Conservation (phyloP, 2,113 vertebrate species). For the Glaucomys volans region DNA sequence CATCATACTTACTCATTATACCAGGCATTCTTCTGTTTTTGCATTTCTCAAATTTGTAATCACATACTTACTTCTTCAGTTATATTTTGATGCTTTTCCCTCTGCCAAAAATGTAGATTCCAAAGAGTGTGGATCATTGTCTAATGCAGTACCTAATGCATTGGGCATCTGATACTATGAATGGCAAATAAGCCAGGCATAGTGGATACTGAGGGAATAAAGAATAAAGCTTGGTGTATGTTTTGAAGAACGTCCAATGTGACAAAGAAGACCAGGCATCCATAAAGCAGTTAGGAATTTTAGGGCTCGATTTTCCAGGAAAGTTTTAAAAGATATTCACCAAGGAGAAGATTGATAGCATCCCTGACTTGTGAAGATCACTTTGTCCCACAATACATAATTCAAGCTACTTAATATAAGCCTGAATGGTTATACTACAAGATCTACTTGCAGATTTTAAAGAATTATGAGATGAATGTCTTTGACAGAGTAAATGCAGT, state of each 20-base stretch:
- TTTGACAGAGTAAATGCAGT: slow-evolving; percentile 27
- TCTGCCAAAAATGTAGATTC: not conserved
- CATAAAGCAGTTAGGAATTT: not conserved
- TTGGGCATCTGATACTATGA: not conserved
- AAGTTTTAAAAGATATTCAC: slow-evolving; percentile 26
- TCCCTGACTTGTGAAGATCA: slow-evolving; percentile 28
- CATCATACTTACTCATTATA: not conserved
- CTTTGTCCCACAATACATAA: slow-evolving; percentile 32
- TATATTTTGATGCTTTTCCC: not conserved
- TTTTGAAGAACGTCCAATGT: not conserved
- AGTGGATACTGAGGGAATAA: too few species aligned
- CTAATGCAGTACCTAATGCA: not conserved
- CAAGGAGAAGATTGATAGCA: not conserved
- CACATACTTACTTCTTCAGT: not conserved
- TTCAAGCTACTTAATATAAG: slow-evolving; percentile 21
- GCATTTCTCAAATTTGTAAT: not conserved
- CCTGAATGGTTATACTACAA: not conserved
- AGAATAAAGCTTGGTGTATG: not conserved
- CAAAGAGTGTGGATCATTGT: not conserved
- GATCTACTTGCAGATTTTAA: slow-evolving; percentile 31
- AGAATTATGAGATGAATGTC: slow-evolving; percentile 50
- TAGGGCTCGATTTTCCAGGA: not conserved
- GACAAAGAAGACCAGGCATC: not conserved
- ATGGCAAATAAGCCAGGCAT: not conserved
- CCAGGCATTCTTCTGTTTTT: not conserved